Evolutionary conservation across 2,888 invertebrate species (phyloP), one percentile per base, ranked within the genome.

Genomic region (Harpagoxenus sublaevis): DNA sequence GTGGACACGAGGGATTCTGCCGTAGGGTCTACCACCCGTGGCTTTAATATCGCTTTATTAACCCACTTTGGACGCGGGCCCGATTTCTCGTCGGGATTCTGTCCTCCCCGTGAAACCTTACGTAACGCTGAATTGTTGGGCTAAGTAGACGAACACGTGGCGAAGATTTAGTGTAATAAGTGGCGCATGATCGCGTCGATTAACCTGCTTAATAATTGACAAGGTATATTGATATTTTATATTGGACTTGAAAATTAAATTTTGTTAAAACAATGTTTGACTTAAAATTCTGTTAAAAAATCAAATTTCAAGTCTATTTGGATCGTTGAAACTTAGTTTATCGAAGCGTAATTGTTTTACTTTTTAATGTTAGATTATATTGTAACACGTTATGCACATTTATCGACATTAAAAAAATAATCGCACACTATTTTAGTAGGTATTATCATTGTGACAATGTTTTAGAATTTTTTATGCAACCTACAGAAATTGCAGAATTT

Each of bases 31-130:
- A 90, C 93, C 94, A 92, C 94, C 94, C 91, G 93, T 90, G 91
- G 94, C 90, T 93, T 94, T 94, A 94, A 94, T 94, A 94, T 94
- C 93, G 92, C 93, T 94, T 94, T 94, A 94, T 94, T 94, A 94
- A 93, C 93, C 94, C 93, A 94, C 93, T 94, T 93, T 92, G 92
- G 83, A 71, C 87, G 84, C n/a, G 48, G 45, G 79, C 74, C 71
- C 60, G 81, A 75, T 77, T 83, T 74, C 71, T 65, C 65, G 35
- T 73, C 60, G 63, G 31, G 79, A 60, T 71, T 57, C 74, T 31
- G 63, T 55, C n/a, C 68, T 51, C 68, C 48, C 55, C 48, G 48
- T 31, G 73, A 81, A 81, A 62, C 70, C 83, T 84, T 84, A 84
- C 51, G 42, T 81, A 83, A 84, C 73, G 62, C 65, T 39, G 53